Percentiles rank a stretch among this genome's conserved stretches.
Conservation (phyloP, 2,888 invertebrate species). For the Eumerus sabulonum region DNA sequence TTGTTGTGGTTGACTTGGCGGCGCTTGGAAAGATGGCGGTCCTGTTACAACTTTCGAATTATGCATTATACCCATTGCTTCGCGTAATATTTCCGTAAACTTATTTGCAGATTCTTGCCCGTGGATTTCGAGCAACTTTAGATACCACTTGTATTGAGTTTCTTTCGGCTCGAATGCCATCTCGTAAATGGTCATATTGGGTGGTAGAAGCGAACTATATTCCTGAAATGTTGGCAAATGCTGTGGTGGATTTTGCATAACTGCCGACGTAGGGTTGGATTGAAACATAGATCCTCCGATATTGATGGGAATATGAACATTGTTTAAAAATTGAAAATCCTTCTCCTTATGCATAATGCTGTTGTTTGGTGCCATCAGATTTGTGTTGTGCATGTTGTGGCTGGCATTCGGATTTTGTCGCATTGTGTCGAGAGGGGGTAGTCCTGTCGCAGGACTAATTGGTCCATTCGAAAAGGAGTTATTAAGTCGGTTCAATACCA, state of each 20-base stretch:
- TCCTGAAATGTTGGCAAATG: conserved; percentile 72
- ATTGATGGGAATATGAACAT: conserved; percentile 79
- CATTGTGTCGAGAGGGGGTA: conserved; percentile 71
- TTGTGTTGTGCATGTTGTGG: conserved; percentile 66
- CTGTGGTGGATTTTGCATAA: conserved; percentile 71
- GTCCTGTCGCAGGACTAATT: conserved; percentile 74
- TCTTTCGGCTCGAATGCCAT: conserved; percentile 81
- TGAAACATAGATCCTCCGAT: conserved; percentile 72
- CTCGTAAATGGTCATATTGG: conserved; percentile 81
- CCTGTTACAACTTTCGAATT: conserved; percentile 62
- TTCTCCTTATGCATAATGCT: conserved; percentile 75
- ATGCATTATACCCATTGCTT: conserved; percentile 76
- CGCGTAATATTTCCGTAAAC: conserved; percentile 79
- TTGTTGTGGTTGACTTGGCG: conserved; percentile 68
- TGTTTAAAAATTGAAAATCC: conserved; percentile 82
- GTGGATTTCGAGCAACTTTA: conserved; percentile 80
- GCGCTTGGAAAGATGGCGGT: conserved; percentile 49
- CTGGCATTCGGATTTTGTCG: conserved; percentile 68
- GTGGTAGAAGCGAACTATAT: conserved; percentile 79
- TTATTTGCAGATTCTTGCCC: conserved; percentile 82
- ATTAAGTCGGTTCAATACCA: conserved; percentile 74
- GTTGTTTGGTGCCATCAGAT: conserved; percentile 62
- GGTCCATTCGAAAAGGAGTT: conserved; percentile 77
- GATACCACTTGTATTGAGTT: conserved; percentile 81
- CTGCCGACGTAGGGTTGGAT: conserved; percentile 66